Base-by-base conservation (phyloP, 2,888 invertebrate species). In the Leptura quadrifasciata region DNA sequence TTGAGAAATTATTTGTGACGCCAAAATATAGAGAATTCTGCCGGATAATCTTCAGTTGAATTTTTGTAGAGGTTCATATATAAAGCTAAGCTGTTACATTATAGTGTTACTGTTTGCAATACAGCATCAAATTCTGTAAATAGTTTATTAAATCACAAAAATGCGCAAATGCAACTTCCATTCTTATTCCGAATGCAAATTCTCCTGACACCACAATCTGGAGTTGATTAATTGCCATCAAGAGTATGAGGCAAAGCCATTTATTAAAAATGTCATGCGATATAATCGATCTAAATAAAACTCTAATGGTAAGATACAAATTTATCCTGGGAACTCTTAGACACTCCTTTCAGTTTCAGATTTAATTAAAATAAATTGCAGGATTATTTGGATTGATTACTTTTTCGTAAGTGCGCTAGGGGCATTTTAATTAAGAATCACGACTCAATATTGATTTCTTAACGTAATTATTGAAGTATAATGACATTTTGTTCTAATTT, bases 401-500 rank as follows among this genome's bases (percentile, higher is more conserved):
- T 57, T 15, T 10, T 12, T 57, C 57, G 57, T 57, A 21, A 57
- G 0, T 18, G 57, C 20, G 6, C 20, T 18, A 55, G 57, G 47
- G 18, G 21, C 9, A 10, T 57, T 20, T 21, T 57, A 57, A 57
- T 57, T 57, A 57, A 18, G 20, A 20, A 18, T 21, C 57, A 21
- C 12, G 20, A 21, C 6, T 2, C 57, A 12, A 12, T 57, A 57
- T 57, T 18, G 57, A 57, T 57, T 57, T 57, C 57, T 57, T 18
- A 21, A 57, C 57, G 12, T 35, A 39, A 64, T 64, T 64, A 64
- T 20, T 35, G 20, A 52, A 52, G 47, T 47, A 27, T 63, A 52
- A 52, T 65, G 65, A 52, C 47, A 31, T 35, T 52, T 65, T 65
- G 20, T 65, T 52, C 35, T 54, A 52, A 65, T 65, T 65, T 65